phyloP scores from a whole-genome alignment of 2,113 vertebrate species.

The Pogonocichla stellata region DNA sequence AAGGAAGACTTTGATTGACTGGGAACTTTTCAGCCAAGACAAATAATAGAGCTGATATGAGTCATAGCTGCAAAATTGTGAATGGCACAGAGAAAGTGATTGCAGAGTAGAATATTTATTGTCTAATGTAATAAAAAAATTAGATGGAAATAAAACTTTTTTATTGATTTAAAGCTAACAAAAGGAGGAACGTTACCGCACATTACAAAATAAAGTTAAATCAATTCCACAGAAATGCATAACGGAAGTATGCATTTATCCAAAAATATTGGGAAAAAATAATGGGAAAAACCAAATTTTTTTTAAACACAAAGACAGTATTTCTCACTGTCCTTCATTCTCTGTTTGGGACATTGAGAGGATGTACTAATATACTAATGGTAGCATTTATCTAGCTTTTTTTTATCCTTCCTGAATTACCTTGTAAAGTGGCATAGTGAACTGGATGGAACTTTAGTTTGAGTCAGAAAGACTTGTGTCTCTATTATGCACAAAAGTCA shows the following conservation, averaged over 20 bases:
- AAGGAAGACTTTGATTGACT: background rate
- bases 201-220: background rate
- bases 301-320: background rate
- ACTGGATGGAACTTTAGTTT: background rate
- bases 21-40: background rate
- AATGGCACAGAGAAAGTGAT: background rate
- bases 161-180: background rate
- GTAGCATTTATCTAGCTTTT: background rate
- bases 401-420: background rate
- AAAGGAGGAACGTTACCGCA: background rate
- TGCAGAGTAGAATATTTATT: background rate
- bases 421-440: background rate
- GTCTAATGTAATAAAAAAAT: background rate
- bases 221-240: background rate
- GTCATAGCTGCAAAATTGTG: background rate
- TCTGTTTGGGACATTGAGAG: background rate
- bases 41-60: background rate
- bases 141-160: background rate
- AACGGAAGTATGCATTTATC: background rate
- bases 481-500: background rate
- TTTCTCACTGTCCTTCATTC: background rate
- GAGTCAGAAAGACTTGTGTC: background rate
- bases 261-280: background rate
- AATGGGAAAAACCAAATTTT: background rate
- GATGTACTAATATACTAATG: background rate